These are phyloP conservation scores for Scophthalmus maximus DNA, from an alignment of 2,113 vertebrate genomes.

Conservation along the genomic window DNA sequence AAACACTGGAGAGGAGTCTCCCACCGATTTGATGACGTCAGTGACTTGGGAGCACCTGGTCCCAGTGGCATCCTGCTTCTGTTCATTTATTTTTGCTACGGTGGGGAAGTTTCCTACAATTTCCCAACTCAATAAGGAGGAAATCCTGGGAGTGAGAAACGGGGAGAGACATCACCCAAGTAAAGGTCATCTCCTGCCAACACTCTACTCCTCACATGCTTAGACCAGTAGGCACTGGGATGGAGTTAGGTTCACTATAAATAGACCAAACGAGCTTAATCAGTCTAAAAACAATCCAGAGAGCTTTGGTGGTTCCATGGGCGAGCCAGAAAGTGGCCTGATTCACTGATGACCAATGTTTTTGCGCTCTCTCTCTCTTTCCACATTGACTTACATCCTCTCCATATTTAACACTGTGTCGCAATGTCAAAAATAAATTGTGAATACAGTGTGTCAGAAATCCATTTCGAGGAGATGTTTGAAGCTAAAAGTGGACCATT, in stretches of 20 bases:
- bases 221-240: constrained; percentile 1
- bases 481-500: constrained; percentile 7
- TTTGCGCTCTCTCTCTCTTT: constrained; percentile 21
- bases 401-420: constrained; percentile 7
- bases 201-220: constrained; percentile 3
- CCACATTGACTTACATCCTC: constrained; percentile 35
- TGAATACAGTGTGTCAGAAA: constrained; percentile 9
- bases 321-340: constrained; percentile 18
- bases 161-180: constrained; percentile 14
- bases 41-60: constrained; percentile 7
- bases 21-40: constrained; percentile 44
- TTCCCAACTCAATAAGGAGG: constrained; percentile 50
- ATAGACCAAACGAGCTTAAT: constrained; percentile 45
- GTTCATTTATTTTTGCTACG: constrained; percentile 22
- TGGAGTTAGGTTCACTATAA: constrained; percentile 45
- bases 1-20: constrained; percentile 8
- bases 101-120: constrained; percentile 30
- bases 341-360: constrained; percentile 48
- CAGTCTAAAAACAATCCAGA: constrained; percentile 40
- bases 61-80: constrained; percentile 16
- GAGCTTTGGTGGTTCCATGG: constrained; percentile 20
- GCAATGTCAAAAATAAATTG: constrained; percentile 4
- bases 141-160: constrained; percentile 58
- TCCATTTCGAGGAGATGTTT: neutral
- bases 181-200: constrained; percentile 35